Evolutionary conservation across 2,113 vertebrate species (phyloP).

Genomic region (Sebastes schlegelii): DNA sequence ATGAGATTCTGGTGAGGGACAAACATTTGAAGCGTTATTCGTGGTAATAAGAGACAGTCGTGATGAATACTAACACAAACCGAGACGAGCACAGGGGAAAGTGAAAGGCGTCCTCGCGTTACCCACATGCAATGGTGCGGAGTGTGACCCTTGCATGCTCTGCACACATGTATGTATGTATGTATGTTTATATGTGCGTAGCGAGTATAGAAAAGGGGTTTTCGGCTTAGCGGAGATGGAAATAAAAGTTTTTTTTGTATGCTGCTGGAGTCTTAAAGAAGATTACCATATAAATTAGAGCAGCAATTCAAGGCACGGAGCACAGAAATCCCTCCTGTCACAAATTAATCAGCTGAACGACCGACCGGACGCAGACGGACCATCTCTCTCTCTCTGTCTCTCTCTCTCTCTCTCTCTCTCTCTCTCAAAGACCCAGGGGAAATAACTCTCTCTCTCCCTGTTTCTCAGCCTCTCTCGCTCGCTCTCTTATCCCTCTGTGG

Average conservation of each 20-base stretch:
- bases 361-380: constrained; percentile 62
- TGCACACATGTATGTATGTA: constrained; percentile 1
- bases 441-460: constrained; percentile 48
- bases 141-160: background rate
- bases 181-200: constrained; percentile 31
- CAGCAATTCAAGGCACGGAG: constrained; percentile 73
- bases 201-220: constrained; percentile 64
- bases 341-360: constrained; percentile 78
- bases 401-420: constrained; percentile 38
- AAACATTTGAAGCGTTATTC: constrained; percentile 32
- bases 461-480: constrained; percentile 31
- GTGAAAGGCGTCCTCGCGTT: constrained; percentile 8
- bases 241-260: constrained; percentile 69
- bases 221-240: constrained; percentile 49
- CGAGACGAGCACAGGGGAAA: background rate
- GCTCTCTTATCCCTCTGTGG: constrained; percentile 32
- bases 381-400: constrained; percentile 43
- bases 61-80: constrained; percentile 19
- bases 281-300: constrained; percentile 83
- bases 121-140: constrained; percentile 4
- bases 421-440: constrained; percentile 64
- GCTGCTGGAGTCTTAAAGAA: constrained; percentile 74
- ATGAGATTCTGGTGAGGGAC: constrained; percentile 23
- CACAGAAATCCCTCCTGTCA: constrained; percentile 77
- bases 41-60: constrained; percentile 9